phyloP scores from a whole-genome alignment of 2,113 vertebrate species.

The Bucco capensis region DNA sequence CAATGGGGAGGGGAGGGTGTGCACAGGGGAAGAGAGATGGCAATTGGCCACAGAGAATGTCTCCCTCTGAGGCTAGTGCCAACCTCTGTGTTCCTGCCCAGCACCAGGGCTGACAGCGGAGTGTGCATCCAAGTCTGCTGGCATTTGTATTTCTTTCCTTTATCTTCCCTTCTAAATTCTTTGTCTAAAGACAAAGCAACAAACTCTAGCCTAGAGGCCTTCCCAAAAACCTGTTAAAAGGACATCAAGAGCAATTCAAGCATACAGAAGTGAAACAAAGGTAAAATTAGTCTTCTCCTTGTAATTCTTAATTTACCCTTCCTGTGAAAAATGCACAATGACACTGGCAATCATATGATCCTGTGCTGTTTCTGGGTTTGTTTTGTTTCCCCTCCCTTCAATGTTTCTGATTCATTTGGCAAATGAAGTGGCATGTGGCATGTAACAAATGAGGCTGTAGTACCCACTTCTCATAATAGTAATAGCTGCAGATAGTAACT shows the following conservation, averaged over 20 bases:
- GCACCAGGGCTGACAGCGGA: background rate
- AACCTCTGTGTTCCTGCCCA: rapidly evolving
- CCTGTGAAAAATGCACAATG: background rate
- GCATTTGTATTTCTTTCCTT: background rate
- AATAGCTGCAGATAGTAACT: background rate
- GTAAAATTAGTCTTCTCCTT: constrained; percentile 27
- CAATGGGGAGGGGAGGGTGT: rapidly evolving
- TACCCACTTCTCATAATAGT: background rate
- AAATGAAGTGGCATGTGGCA: background rate
- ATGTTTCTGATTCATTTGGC: constrained; percentile 37
- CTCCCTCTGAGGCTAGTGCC: background rate
- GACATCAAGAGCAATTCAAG: background rate
- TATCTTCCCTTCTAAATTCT: background rate
- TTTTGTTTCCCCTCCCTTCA: constrained; percentile 23
- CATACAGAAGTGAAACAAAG: constrained; percentile 43
- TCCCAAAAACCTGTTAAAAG: background rate
- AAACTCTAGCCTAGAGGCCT: background rate
- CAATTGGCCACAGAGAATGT: rapidly evolving
- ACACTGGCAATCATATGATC: background rate
- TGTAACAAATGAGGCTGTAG: background rate
- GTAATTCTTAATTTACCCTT: constrained; percentile 41
- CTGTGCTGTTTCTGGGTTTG: background rate
- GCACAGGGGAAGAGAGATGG: background rate
- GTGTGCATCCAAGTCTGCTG: background rate
- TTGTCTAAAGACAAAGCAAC: background rate